A percentile compares a stretch with the other conserved stretches of the same genome.
These are phyloP conservation scores for Latrodectus elegans DNA, from an alignment of 2,888 invertebrate genomes.

Conservation along the genomic window DNA sequence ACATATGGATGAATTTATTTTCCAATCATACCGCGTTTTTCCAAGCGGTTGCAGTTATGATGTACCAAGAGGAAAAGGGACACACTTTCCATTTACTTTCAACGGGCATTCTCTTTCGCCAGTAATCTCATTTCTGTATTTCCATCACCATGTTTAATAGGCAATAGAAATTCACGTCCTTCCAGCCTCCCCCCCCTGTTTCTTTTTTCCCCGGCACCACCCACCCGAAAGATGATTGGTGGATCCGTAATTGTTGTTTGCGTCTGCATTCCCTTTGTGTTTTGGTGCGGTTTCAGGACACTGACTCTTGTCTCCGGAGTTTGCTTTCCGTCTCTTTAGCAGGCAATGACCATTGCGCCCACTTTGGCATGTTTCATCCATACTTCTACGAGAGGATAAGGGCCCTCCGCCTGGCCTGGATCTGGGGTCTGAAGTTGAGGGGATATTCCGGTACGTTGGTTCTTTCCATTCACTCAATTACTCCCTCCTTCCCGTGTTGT, in stretches of 20 bases:
- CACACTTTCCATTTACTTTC: constrained; percentile 67
- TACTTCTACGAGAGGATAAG: constrained; percentile 66
- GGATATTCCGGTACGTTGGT: constrained; percentile 61
- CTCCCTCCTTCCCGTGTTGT: background rate
- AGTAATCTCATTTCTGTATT: constrained; percentile 67
- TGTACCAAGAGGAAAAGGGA: constrained; percentile 41
- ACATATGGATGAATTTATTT: constrained; percentile 70
- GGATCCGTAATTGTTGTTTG: constrained; percentile 62
- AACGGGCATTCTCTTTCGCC: constrained; percentile 26
- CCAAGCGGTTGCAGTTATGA: constrained; percentile 67
- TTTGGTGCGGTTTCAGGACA: constrained; percentile 18
- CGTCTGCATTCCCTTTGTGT: constrained; percentile 30
- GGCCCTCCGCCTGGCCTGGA: constrained; percentile 65
- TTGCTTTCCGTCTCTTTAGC: background rate
- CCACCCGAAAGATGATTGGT: constrained; percentile 60
- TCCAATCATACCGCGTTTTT: constrained; percentile 68
- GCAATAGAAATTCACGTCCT: constrained; percentile 67
- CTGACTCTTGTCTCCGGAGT: no score
- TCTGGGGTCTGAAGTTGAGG: constrained; percentile 63
- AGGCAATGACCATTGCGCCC: constrained; percentile 41
- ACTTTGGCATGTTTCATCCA: constrained; percentile 62
- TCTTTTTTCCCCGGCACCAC: constrained; percentile 48
- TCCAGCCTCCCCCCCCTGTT: constrained; percentile 32
- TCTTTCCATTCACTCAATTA: constrained; percentile 8
- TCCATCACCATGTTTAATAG: constrained; percentile 69